A percentile compares a stretch with the other conserved stretches of the same genome.
Evolutionary conservation across 1,140 invertebrate genomes (phyloP).

Genomic region (Tenebrio molitor): DNA sequence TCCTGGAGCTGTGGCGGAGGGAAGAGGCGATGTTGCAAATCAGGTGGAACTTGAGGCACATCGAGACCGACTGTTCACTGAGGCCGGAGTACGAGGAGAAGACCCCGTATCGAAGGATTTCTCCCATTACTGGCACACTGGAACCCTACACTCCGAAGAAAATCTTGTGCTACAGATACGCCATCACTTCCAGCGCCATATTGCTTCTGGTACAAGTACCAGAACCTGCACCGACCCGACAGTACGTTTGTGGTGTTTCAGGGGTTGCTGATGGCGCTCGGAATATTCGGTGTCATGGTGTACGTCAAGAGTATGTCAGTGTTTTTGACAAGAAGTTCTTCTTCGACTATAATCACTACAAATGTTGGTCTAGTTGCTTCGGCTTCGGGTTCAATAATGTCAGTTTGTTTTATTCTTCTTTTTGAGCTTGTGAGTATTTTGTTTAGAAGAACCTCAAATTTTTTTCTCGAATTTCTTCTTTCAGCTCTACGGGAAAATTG

Average conservation of each 20-base stretch:
- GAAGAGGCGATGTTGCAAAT: slow-evolving; percentile 89
- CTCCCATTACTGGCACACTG: slow-evolving; percentile 71
- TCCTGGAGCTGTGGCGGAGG: slow-evolving; percentile 94
- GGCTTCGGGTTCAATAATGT: slow-evolving; percentile 7
- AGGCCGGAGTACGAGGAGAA: slow-evolving; percentile 74
- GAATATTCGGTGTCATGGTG: slow-evolving; percentile 35
- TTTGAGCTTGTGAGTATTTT: slow-evolving; percentile 66
- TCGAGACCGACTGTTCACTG: slow-evolving; percentile 33
- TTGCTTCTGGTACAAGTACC: slow-evolving; percentile 37
- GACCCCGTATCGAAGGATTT: slow-evolving; percentile 75
- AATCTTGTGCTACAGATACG: slow-evolving; percentile 10
- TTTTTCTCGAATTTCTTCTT: slow-evolving; percentile 56
- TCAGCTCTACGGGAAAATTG: slow-evolving; percentile 87
- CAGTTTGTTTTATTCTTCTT: slow-evolving; percentile 23
- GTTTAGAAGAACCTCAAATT: slow-evolving; percentile 71
- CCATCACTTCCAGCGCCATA: slow-evolving; percentile 24
- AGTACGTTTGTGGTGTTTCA: not conserved
- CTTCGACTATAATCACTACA: slow-evolving; percentile 2
- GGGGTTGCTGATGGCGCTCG: slow-evolving; percentile 27
- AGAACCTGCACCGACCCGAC: too few relatives aligned
- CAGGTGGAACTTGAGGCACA: slow-evolving; percentile 75
- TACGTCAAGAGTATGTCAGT: not conserved
- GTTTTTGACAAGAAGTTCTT: not conserved
- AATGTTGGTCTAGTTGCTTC: slow-evolving; percentile 11
- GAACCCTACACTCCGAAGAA: slow-evolving; percentile 47